These are phyloP conservation scores for Sanderia malayensis DNA, from an alignment of 30 jellyfish, hydroid and myxozoan species.

Conservation along the genomic window DNA sequence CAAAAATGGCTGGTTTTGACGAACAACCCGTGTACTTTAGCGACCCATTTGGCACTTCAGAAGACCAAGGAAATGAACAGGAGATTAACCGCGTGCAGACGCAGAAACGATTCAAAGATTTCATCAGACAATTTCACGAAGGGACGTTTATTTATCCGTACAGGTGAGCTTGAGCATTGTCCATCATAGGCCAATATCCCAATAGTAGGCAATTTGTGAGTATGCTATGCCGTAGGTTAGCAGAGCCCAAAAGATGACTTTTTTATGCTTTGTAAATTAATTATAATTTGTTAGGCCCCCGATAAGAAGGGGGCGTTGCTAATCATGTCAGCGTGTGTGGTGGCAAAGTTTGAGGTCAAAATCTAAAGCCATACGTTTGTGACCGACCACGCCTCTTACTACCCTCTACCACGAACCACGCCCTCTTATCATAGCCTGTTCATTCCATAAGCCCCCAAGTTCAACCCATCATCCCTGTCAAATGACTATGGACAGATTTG, in stretches of 20 bases:
- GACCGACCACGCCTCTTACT: no score
- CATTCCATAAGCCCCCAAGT: background rate
- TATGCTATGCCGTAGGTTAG: no score
- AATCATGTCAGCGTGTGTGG: no score
- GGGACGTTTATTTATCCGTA: slow-evolving; percentile 90
- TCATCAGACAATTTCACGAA: slow-evolving; percentile 91
- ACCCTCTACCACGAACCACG: background rate
- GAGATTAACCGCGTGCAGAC: slow-evolving; percentile 68
- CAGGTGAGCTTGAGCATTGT: slow-evolving; percentile 64
- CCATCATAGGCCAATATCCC: no score
- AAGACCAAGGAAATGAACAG: slow-evolving; percentile 56
- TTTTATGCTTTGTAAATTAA: no score
- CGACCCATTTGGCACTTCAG: slow-evolving; percentile 95
- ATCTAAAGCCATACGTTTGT: no score
- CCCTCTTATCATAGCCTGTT: background rate
- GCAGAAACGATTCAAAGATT: slow-evolving; percentile 76
- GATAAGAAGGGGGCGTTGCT: no score
- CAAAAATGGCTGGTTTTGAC: slow-evolving; percentile 87
- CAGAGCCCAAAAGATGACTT: background rate
- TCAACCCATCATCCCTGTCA: no score
- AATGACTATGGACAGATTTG: no score
- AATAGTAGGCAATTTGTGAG: background rate
- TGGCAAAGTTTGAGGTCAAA: no score
- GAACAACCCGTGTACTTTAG: slow-evolving; percentile 79
- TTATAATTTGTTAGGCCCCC: no score